A percentile compares a stretch with the other conserved stretches of the same genome.
phyloP scores from a whole-genome alignment of 2,797 vertebrate species.

The Setipinna tenuifilis region DNA sequence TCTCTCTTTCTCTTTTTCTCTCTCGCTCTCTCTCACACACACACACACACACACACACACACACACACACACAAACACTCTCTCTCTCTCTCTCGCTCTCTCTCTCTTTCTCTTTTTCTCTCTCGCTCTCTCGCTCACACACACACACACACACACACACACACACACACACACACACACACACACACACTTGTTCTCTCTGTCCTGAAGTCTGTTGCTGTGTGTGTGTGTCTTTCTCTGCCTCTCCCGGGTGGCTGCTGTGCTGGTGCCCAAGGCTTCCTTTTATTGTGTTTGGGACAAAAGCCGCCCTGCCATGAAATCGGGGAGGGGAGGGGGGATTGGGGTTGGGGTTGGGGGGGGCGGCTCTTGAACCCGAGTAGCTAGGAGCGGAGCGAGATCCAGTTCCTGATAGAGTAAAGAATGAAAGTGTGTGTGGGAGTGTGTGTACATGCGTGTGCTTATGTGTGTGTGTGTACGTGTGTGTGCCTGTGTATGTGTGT shows the following conservation, averaged over 20 bases:
- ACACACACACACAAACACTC: too few relatives aligned
- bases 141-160: too few relatives aligned
- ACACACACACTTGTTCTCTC: too few relatives aligned
- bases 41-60: too few relatives aligned
- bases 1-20: background rate
- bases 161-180: too few relatives aligned
- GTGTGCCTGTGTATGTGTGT: background rate
- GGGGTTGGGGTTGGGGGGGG: too few relatives aligned
- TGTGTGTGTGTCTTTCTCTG: background rate
- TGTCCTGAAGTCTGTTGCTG: too few relatives aligned
- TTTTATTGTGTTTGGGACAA: conserved; percentile 44
- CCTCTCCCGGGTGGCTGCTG: conserved; percentile 25
- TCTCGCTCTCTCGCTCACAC: too few relatives aligned
- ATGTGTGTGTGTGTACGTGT: background rate
- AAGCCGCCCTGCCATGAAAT: conserved; percentile 39
- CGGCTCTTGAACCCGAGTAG: conserved; percentile 16
- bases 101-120: too few relatives aligned
- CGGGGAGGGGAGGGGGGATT: conserved; percentile 16
- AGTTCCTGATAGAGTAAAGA: conserved; percentile 14
- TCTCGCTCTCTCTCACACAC: background rate
- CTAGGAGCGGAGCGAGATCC: background rate
- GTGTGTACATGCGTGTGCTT: background rate
- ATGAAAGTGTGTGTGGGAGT: background rate
- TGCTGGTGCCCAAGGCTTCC: conserved; percentile 22
- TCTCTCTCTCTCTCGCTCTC: too few relatives aligned